Conservation (phyloP, 23 tunicate species). For the Styela plicata region DNA sequence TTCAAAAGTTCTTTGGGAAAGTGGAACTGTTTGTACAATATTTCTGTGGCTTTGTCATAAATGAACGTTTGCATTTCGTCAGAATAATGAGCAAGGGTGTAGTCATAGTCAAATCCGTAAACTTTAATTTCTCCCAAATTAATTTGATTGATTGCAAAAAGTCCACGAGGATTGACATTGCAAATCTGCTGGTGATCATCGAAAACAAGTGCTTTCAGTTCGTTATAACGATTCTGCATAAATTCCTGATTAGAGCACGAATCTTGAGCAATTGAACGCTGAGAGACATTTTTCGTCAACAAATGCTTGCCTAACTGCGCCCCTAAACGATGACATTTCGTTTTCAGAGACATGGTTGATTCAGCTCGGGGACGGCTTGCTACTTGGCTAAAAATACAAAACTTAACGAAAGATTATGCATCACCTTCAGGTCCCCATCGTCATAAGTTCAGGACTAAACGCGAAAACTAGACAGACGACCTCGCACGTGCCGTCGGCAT, state of each 20-base stretch:
- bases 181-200: slow-evolving; percentile 5
- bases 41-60: slow-evolving; percentile 56
- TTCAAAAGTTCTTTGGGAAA: slow-evolving; percentile 61
- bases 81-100: slow-evolving; percentile 92
- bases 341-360: too few species aligned
- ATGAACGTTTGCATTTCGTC: slow-evolving; percentile 91
- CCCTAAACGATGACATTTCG: too few species aligned
- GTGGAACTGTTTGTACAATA: slow-evolving; percentile 53
- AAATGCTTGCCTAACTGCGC: too few species aligned
- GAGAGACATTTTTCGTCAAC: too few species aligned
- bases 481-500: too few species aligned
- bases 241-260: not conserved
- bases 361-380: too few species aligned
- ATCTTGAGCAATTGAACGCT: not conserved
- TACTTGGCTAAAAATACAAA: too few species aligned
- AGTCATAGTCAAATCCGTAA: slow-evolving; percentile 98
- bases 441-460: too few species aligned
- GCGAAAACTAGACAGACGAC: too few species aligned
- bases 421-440: too few species aligned
- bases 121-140: slow-evolving; percentile 57
- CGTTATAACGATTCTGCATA: slow-evolving; percentile 16
- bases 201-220: not conserved
- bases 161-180: slow-evolving; percentile 15
- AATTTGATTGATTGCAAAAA: slow-evolving; percentile 92
- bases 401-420: too few species aligned